These are phyloP conservation scores for Miichthys miiuy DNA, from an alignment of 2,797 vertebrate species.

Conservation along the genomic window DNA sequence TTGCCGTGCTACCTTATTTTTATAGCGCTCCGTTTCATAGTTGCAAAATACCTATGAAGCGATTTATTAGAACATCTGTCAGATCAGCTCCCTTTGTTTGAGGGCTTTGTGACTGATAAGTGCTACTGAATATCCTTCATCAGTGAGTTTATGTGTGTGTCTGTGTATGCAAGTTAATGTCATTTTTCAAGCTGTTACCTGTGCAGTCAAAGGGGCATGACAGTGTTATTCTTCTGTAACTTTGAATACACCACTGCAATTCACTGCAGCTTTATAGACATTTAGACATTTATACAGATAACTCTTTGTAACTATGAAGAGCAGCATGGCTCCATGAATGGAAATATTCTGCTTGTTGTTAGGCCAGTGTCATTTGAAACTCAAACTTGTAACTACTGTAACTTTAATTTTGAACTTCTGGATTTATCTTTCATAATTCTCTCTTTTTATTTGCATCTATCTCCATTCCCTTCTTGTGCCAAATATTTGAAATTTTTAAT, in stretches of 20 bases:
- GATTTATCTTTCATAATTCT: not conserved
- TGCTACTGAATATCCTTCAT: constrained; percentile 1
- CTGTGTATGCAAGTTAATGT: not conserved
- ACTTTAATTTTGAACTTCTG: not conserved
- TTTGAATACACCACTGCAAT: not conserved
- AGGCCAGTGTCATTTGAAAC: not conserved
- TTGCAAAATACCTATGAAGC: constrained; percentile 27
- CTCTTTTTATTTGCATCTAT: not conserved
- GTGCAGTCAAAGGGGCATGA: not conserved
- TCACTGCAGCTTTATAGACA: not conserved
- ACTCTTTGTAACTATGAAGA: no score
- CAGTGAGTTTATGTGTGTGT: constrained; percentile 1
- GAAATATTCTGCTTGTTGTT: not conserved
- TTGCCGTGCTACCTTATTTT: constrained; percentile 27
- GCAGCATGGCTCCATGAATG: no score
- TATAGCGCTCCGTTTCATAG: constrained; percentile 10
- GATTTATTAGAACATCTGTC: constrained; percentile 44
- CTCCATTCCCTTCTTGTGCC: not conserved
- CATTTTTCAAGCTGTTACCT: not conserved
- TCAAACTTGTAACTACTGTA: not conserved
- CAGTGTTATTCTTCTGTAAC: not conserved
- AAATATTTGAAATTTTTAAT: no score
- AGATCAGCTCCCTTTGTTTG: constrained; percentile 21
- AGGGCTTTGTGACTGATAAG: constrained; percentile 3
- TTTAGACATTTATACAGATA: not conserved